phyloP scores from a whole-genome alignment of 2,113 vertebrate species.

The Ciconia maguari region DNA sequence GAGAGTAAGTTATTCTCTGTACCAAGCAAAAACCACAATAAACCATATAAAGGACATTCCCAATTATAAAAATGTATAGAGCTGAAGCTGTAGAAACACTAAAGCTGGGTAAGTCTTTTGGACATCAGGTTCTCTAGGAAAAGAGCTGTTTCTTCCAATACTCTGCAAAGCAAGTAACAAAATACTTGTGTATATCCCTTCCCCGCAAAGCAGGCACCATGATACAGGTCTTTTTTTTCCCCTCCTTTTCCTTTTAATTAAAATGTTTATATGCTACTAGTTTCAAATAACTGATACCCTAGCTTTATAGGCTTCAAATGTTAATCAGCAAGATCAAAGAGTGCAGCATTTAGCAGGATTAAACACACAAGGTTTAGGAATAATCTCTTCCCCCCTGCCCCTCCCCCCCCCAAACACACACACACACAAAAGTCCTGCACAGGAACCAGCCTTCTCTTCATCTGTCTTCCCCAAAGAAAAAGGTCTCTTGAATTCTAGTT shows the following conservation, averaged over 20 bases:
- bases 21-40: not conserved
- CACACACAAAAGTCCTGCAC: not conserved
- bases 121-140: not conserved
- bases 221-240: fast-evolving
- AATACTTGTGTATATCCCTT: not conserved
- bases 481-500: not conserved
- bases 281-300: constrained; percentile 37
- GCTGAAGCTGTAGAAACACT: not conserved
- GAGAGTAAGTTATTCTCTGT: not conserved
- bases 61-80: fast-evolving
- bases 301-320: constrained; percentile 26
- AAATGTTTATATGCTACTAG: not conserved
- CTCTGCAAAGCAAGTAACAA: not conserved
- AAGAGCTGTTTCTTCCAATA: not conserved
- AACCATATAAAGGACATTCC: not conserved
- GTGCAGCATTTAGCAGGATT: constrained; percentile 57
- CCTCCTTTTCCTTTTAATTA: not conserved
- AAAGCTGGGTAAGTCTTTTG: not conserved
- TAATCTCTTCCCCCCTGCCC: not conserved
- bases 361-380: constrained; percentile 39
- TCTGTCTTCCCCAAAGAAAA: not conserved
- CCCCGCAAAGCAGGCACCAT: fast-evolving
- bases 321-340: constrained; percentile 49
- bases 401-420: fast-evolving
- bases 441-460: not conserved